These are phyloP conservation scores for Anoplopoma fimbria DNA, from an alignment of 2,113 vertebrate genomes.

Conservation along the genomic window DNA sequence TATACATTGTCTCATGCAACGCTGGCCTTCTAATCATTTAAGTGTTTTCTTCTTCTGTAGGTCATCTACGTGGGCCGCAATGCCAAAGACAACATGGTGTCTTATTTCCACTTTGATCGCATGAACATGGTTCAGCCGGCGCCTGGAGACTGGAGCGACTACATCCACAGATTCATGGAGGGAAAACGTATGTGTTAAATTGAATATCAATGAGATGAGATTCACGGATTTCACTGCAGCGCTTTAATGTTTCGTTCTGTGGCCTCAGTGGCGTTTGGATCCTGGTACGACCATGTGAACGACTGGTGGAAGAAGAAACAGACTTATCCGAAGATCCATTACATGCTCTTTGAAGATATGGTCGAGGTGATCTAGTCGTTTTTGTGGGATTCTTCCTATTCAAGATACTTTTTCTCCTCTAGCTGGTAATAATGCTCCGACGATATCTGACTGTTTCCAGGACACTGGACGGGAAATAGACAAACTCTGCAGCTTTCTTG, in stretches of 20 bases:
- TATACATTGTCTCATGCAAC: background rate
- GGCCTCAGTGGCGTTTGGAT: constrained; percentile 81
- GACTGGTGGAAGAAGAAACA: constrained; percentile 87
- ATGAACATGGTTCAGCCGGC: constrained; percentile 85
- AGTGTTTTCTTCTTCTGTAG: constrained; percentile 64
- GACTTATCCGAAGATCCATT: constrained; percentile 63
- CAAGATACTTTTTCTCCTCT: constrained; percentile 3
- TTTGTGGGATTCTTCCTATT: background rate
- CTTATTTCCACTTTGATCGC: constrained; percentile 89
- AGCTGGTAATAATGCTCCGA: background rate
- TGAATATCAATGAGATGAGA: background rate
- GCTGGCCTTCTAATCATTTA: background rate
- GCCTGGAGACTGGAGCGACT: constrained; percentile 85
- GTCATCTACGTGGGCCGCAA: constrained; percentile 90
- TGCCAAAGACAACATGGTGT: constrained; percentile 89
- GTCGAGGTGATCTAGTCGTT: constrained; percentile 71
- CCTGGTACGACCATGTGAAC: constrained; percentile 86
- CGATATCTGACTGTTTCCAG: constrained; percentile 62
- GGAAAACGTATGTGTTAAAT: constrained; percentile 81
- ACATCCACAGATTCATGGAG: constrained; percentile 81
- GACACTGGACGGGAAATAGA: constrained; percentile 79
- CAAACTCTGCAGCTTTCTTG: constrained; percentile 84
- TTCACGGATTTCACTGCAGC: background rate
- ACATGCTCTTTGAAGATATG: constrained; percentile 88
- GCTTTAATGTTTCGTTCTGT: background rate